Evolutionary conservation across 1,140 invertebrate genomes (phyloP).

Genomic region (Diploscapter pachys): DNA sequence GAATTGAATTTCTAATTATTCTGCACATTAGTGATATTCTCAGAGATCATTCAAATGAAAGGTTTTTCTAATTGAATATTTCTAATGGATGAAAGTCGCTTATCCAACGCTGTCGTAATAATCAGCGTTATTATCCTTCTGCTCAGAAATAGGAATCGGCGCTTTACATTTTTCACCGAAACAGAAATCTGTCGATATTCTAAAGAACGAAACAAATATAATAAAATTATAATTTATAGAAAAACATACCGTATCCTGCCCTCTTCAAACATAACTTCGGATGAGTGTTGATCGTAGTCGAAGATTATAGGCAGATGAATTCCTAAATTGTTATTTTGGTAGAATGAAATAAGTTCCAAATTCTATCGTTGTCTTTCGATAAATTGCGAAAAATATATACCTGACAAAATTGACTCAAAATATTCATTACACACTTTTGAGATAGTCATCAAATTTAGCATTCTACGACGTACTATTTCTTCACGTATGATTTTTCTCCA

Average conservation of each 20-base stretch:
- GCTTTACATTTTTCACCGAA: too few species aligned
- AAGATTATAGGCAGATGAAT: conserved; percentile 53
- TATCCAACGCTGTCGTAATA: too few species aligned
- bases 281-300: conserved; percentile 50
- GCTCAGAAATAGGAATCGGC: too few species aligned
- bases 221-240: background rate
- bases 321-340: conserved; percentile 31
- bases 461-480: background rate
- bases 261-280: conserved; percentile 49
- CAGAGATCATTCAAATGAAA: too few species aligned
- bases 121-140: too few species aligned
- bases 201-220: background rate
- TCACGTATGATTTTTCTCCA: background rate
- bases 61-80: too few species aligned
- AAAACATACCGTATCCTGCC: conserved; percentile 29
- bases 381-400: background rate
- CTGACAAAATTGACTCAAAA: conserved; percentile 5
- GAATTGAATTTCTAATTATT: too few species aligned
- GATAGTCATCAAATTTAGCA: background rate
- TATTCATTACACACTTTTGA: background rate
- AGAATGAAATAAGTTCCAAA: background rate
- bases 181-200: too few species aligned
- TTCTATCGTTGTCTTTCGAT: background rate
- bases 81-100: too few species aligned
- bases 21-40: too few species aligned